Base-by-base conservation (phyloP, 2,113 vertebrate species). In the Gavia stellata region DNA sequence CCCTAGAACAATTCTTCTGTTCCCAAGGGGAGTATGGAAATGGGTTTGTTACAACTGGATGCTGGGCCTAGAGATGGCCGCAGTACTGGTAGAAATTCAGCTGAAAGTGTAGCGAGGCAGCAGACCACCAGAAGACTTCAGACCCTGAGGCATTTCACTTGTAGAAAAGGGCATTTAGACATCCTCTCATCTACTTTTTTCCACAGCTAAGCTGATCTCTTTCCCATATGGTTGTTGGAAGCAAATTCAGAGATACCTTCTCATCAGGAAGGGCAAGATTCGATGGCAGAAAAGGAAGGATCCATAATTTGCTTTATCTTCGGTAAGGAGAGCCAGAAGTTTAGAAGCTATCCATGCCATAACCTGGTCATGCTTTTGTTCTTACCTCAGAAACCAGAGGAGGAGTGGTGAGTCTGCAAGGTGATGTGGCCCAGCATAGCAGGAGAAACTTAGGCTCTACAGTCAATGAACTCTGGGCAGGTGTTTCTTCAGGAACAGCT, bases 371-470 rank as follows among this genome's bases (percentile, higher is more conserved):
- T 29, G 23, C 23, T 74, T 61, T 80, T 62, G 10, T 67, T 85
- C 26, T 40, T 88, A 9, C 25, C 45, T 84, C 45, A 67, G 38
- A 63, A 77, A 70, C 9, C 7, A 58, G 34, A 7, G 13, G 20
- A 58, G 24, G 10, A 52, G 16, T 26, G 20, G 29, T 40, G 38
- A 88, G 29, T 34, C 44, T 33, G 17, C 34, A 42, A 33, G 50
- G 17, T 52, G 63, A 55, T 4, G 2, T 50, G 31, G n/a, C 23
- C 58, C 33, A 73, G 45, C 0, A 0, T 18, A 73, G 34, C 40
- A 56, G 18, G 6, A 80, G 40, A 16, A 89, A 42, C 61, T 59
- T 33, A 42, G 44, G 17, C 16, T 77, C 38, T 83, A 16, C 38
- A 36, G n/a, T 6, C 0, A 2, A 9, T 26, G 14, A 59, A 62